Evolutionary conservation across 2,888 invertebrate species (phyloP).

Genomic region (Operophtera brumata): DNA sequence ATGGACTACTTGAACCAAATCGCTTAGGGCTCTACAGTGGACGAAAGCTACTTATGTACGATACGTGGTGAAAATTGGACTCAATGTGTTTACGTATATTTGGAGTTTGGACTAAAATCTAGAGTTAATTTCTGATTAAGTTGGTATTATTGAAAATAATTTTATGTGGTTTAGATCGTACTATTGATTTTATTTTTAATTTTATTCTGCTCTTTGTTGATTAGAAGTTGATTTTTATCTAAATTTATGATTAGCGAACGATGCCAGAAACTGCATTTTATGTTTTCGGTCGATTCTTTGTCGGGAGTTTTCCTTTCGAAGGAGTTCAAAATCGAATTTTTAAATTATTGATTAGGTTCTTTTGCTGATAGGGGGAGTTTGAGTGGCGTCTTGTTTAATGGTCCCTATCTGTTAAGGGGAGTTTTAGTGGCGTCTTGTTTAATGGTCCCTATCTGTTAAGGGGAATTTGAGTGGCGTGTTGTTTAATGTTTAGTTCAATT

Average conservation of each 20-base stretch:
- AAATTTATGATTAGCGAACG: slow-evolving; percentile 65
- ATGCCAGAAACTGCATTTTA: slow-evolving; percentile 79
- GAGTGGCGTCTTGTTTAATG: slow-evolving; percentile 78
- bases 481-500: slow-evolving; percentile 81
- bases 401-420: too few relatives aligned
- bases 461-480: slow-evolving; percentile 69
- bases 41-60: neutral
- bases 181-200: slow-evolving; percentile 78
- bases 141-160: slow-evolving; percentile 79
- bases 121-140: slow-evolving; percentile 77
- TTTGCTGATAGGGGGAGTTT: slow-evolving; percentile 71
- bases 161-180: slow-evolving; percentile 77
- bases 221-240: slow-evolving; percentile 73
- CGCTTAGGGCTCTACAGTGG: slow-evolving; percentile 58
- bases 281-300: slow-evolving; percentile 56
- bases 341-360: slow-evolving; percentile 71
- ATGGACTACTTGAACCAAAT: slow-evolving; percentile 83
- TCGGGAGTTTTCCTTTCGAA: slow-evolving; percentile 59
- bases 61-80: slow-evolving; percentile 37
- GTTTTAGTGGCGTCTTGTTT: slow-evolving; percentile 79
- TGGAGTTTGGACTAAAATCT: slow-evolving; percentile 55
- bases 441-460: slow-evolving; percentile 79
- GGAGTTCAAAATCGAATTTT: slow-evolving; percentile 56
- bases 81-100: slow-evolving; percentile 42
- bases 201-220: slow-evolving; percentile 78